Base-by-base conservation (phyloP, 2,888 invertebrate genomes). In the Protophormia terraenovae region DNA sequence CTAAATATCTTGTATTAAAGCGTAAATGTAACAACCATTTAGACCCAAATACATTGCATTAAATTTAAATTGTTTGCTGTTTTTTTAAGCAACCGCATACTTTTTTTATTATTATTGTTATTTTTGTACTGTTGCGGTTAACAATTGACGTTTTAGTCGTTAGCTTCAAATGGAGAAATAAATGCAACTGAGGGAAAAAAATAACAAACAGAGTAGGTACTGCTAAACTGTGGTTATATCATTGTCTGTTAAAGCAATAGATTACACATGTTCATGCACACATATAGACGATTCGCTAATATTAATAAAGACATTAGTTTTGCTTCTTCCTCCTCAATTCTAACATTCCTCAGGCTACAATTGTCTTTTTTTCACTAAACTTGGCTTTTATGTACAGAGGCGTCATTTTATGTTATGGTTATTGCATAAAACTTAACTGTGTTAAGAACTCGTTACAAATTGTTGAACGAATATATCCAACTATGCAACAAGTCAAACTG, bases 301-400 rank as follows among this genome's bases (percentile, higher is more conserved):
- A 67, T 60, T 83, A 83, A 83, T 83, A 78, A 83, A 83, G 83
- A 73, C 83, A 83, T 83, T 83, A 78, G 64, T 67, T 60, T 50
- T 58, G 78, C 47, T 66, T 1, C 66, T 60, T 8, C 35, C 41
- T 55, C 66, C 72, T 55, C 10, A 55, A 35, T 55, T 19, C 22
- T 8, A 32, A 80, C 35, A 27, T 50, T n/a, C 72, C 27, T 27
- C 10, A 12, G 47, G 73, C 66, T 50, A 14, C 67, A 67, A 73
- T 47, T 19, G 19, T 19, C 12, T 19, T 12, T 24, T 38, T 24
- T 24, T 32, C 14, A 12, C 45, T 16, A 35, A 62, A 47, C 24
- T 60, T 45, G 6, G 8, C 35, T 64, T 71, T 62, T 14, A 38
- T 32, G 16, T 35, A 24, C 22, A 64, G 64, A 55, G 45, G 45